Evolutionary conservation across 2,888 invertebrate species (phyloP).

Genomic region (Lasius platythorax): DNA sequence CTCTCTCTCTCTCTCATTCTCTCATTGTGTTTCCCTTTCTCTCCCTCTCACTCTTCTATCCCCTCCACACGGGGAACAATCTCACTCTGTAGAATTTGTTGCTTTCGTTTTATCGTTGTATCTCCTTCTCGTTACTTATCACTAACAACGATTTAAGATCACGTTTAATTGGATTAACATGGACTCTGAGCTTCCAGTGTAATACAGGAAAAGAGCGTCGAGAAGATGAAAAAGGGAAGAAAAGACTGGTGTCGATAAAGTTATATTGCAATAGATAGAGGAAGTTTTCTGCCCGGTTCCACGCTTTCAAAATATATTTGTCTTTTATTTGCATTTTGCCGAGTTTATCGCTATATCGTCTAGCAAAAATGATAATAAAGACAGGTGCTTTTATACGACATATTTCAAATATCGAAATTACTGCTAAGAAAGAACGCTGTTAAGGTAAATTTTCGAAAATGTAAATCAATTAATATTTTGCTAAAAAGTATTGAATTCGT

Average conservation of each 20-base stretch:
- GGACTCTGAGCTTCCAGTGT: slow-evolving; percentile 27
- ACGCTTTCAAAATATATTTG: background rate
- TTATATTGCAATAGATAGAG: slow-evolving; percentile 26
- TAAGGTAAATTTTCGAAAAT: background rate
- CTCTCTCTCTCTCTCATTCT: slow-evolving; percentile 26
- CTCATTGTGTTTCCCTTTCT: background rate
- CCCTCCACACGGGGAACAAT: background rate
- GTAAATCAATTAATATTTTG: background rate
- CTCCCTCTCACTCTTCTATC: slow-evolving; percentile 17
- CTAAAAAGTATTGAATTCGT: background rate
- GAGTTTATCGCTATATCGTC: background rate
- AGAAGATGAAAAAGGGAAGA: slow-evolving; percentile 55
- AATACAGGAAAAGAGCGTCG: slow-evolving; percentile 46
- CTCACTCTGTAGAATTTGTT: slow-evolving; percentile 45
- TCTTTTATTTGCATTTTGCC: background rate
- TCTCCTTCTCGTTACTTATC: slow-evolving; percentile 23
- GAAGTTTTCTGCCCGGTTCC: slow-evolving; percentile 1
- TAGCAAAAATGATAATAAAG: background rate
- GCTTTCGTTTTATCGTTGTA: slow-evolving; percentile 41
- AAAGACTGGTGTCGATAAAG: slow-evolving; percentile 28
- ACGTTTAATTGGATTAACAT: slow-evolving; percentile 54
- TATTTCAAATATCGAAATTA: background rate
- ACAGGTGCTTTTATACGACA: background rate
- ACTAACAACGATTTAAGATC: slow-evolving; percentile 49
- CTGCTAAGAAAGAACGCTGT: background rate